phyloP scores from a whole-genome alignment of 2,113 vertebrate genomes.

The Scomber scombrus region DNA sequence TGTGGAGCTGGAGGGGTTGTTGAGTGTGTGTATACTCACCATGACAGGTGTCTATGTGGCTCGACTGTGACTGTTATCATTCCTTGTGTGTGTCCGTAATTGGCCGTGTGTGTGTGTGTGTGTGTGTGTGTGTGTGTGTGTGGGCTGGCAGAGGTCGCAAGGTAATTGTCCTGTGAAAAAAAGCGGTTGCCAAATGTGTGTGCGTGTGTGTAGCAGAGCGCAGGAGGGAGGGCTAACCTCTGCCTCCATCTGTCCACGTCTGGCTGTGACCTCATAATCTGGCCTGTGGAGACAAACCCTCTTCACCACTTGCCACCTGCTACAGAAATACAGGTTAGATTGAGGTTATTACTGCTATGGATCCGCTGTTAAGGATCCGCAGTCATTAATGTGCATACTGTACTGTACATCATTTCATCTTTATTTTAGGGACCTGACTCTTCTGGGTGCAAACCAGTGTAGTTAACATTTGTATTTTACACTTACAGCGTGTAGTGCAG shows the following conservation, averaged over 20 bases:
- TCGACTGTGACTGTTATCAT: slow-evolving; percentile 55
- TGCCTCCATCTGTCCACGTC: slow-evolving; percentile 80
- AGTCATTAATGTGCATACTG: slow-evolving; percentile 44
- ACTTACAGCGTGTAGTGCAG: neutral
- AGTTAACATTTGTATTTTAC: slow-evolving; percentile 34
- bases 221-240: slow-evolving; percentile 77
- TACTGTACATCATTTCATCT: too few relatives aligned
- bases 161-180: slow-evolving; percentile 79
- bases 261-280: slow-evolving; percentile 81
- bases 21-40: slow-evolving; percentile 43
- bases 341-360: slow-evolving; percentile 73
- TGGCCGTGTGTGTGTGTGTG: slow-evolving; percentile 43
- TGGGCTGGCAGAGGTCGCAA: slow-evolving; percentile 71
- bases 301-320: slow-evolving; percentile 75
- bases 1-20: slow-evolving; percentile 41
- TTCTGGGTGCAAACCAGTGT: neutral
- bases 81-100: slow-evolving; percentile 68
- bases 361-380: slow-evolving; percentile 58
- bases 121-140: slow-evolving; percentile 37
- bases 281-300: slow-evolving; percentile 76
- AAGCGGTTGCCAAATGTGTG: slow-evolving; percentile 69
- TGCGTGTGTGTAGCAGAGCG: slow-evolving; percentile 51
- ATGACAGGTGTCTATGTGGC: slow-evolving; percentile 55
- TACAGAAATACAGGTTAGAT: slow-evolving; percentile 79
- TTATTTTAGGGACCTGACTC: slow-evolving; percentile 34